These are phyloP conservation scores for Apteryx mantelli DNA, from an alignment of 2,113 vertebrate species.

Conservation along the genomic window DNA sequence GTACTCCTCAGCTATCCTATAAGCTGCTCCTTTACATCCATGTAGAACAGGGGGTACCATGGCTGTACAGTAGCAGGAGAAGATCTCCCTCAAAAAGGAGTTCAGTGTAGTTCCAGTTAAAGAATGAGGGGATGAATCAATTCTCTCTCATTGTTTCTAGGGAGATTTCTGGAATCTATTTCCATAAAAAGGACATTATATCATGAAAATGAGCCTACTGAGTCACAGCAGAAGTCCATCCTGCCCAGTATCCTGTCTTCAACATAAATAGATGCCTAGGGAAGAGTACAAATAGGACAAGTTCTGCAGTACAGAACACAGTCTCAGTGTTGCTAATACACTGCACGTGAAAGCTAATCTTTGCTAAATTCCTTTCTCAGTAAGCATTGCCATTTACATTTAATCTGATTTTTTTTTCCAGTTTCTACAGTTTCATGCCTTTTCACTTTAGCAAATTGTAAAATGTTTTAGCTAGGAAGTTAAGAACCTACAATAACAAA, in stretches of 20 bases:
- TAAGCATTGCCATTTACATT: not conserved
- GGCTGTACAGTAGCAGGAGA: not conserved
- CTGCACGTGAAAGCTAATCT: not conserved
- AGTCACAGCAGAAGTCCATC: not conserved
- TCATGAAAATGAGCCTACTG: not conserved
- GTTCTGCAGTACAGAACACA: not conserved
- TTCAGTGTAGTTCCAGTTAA: not conserved
- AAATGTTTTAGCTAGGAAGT: not conserved
- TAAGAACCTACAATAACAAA: not conserved
- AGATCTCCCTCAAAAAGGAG: not conserved
- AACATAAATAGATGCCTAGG: not conserved
- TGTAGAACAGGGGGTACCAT: not conserved
- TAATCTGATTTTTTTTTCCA: not conserved
- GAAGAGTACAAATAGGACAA: not conserved
- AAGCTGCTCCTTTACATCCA: not conserved
- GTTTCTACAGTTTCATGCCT: not conserved
- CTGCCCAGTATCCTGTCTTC: not conserved
- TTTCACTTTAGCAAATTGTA: not conserved
- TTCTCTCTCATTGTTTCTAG: not conserved
- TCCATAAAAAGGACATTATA: not conserved
- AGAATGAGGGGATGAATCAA: not conserved
- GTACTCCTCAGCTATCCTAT: not conserved
- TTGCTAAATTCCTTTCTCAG: not conserved
- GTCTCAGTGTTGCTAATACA: not conserved
- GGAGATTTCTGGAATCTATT: not conserved